phyloP scores from a whole-genome alignment of 2,888 invertebrate species.

The Octonoba sinensis region DNA sequence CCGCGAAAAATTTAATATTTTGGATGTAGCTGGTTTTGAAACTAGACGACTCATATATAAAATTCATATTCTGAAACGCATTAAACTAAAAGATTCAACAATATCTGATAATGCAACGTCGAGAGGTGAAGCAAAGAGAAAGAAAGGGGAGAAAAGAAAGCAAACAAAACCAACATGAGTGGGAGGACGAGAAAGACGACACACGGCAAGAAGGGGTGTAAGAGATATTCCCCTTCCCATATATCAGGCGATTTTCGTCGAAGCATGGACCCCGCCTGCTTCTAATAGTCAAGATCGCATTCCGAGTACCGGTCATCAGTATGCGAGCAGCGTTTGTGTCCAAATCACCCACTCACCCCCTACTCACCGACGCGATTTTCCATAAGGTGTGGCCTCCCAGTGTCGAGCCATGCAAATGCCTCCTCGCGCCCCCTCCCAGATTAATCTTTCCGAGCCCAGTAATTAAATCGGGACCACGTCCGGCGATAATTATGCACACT shows the following conservation, averaged over 20 bases:
- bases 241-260: neutral
- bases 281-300: conserved; percentile 46
- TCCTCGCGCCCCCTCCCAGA: conserved; percentile 25
- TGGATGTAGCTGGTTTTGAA: too few relatives aligned
- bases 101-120: neutral
- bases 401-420: conserved; percentile 36
- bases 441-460: conserved; percentile 53
- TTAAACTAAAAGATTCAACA: neutral
- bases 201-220: too few relatives aligned
- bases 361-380: conserved; percentile 24
- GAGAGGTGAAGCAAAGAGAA: neutral
- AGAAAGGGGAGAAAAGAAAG: conserved; percentile 16
- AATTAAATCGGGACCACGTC: conserved; percentile 62
- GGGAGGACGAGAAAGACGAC: neutral
- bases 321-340: conserved; percentile 40
- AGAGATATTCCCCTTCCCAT: too few relatives aligned
- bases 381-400: conserved; percentile 51
- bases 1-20: too few relatives aligned
- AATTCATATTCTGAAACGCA: too few relatives aligned
- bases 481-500: conserved; percentile 57
- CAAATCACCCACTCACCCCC: conserved; percentile 46
- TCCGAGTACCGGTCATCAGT: conserved; percentile 43
- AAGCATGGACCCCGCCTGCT: conserved; percentile 40
- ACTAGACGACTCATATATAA: too few relatives aligned
- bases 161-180: conserved; percentile 24